Percentiles rank a stretch among this genome's conserved stretches.
Evolutionary conservation across 2,888 invertebrate species (phyloP).

Genomic region (Siphonodentalium dalli): DNA sequence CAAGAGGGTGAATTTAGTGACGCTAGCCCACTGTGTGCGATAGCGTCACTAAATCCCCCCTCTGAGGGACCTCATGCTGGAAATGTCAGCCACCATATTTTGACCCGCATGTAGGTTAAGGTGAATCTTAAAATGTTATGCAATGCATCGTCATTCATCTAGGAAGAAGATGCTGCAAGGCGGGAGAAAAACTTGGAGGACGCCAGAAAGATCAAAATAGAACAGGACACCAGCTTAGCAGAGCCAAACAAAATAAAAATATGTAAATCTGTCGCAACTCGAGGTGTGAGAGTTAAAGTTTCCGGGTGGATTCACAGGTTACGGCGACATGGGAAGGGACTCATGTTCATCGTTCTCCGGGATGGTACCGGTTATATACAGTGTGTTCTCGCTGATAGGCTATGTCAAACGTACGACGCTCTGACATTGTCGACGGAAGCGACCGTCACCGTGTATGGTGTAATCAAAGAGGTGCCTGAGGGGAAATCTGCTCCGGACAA

Average conservation of each 20-base stretch:
- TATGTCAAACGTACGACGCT: slow-evolving; percentile 90
- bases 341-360: slow-evolving; percentile 92
- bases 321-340: slow-evolving; percentile 88
- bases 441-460: slow-evolving; percentile 83
- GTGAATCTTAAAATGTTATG: no score
- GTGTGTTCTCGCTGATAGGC: slow-evolving; percentile 81
- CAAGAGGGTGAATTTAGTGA: no score
- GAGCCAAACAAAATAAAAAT: slow-evolving; percentile 80
- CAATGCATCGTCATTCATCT: no score
- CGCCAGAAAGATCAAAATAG: slow-evolving; percentile 83
- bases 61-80: no score
- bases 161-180: slow-evolving; percentile 79
- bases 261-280: slow-evolving; percentile 71
- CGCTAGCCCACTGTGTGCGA: no score
- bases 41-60: no score
- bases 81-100: no score
- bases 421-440: slow-evolving; percentile 89
- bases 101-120: no score
- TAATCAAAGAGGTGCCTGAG: slow-evolving; percentile 82
- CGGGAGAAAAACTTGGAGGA: slow-evolving; percentile 88
- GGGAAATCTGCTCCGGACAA: slow-evolving; percentile 81
- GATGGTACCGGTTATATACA: slow-evolving; percentile 97
- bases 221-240: slow-evolving; percentile 79
- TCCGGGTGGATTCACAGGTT: slow-evolving; percentile 96
- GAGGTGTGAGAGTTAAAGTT: slow-evolving; percentile 78